These are phyloP conservation scores for Zele albiditarsus DNA, from an alignment of 2,888 invertebrate species.

Conservation along the genomic window DNA sequence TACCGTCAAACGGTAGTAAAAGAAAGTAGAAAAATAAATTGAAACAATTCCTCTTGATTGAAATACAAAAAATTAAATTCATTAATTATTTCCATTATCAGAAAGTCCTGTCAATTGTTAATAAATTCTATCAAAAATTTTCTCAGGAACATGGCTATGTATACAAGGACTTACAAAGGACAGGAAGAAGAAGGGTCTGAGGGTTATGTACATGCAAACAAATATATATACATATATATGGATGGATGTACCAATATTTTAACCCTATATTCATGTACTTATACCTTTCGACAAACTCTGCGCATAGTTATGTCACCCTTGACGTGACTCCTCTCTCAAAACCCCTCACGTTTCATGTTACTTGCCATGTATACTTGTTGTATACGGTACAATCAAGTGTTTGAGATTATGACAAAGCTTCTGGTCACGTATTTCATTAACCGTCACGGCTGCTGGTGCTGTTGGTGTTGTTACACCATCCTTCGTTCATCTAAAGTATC, in stretches of 20 bases:
- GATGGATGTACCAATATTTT: neutral
- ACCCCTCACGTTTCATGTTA: constrained; percentile 16
- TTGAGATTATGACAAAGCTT: constrained; percentile 71
- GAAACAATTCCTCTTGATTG: neutral
- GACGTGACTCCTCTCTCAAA: constrained; percentile 29
- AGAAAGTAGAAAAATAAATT: no score
- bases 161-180: neutral
- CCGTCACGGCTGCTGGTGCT: constrained; percentile 62
- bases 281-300: constrained; percentile 34
- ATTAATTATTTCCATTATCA: constrained; percentile 49
- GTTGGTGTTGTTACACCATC: constrained; percentile 23
- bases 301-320: constrained; percentile 18
- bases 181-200: neutral
- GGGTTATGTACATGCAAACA: constrained; percentile 15
- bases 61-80: neutral
- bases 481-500: neutral
- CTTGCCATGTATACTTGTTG: constrained; percentile 16
- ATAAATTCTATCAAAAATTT: neutral
- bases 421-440: constrained; percentile 73
- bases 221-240: no score
- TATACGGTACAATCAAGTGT: constrained; percentile 67
- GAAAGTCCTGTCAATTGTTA: constrained; percentile 23
- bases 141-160: neutral
- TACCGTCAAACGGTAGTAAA: no score
- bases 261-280: neutral